These are phyloP conservation scores for Panzeria rudis DNA, from an alignment of 2,888 invertebrate species.

Conservation along the genomic window DNA sequence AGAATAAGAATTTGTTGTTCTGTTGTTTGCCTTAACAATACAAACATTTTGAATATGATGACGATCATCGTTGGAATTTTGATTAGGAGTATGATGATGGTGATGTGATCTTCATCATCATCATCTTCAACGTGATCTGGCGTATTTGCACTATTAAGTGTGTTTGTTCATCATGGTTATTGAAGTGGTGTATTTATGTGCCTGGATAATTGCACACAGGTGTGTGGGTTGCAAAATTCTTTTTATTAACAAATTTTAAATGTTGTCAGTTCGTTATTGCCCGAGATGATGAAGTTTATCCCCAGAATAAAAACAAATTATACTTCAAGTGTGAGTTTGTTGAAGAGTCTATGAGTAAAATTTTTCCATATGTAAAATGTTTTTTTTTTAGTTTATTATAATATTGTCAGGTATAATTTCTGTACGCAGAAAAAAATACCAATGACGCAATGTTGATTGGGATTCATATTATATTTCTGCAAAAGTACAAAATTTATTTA, in stretches of 20 bases:
- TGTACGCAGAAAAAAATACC: no score
- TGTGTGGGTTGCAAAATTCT: conserved; percentile 69
- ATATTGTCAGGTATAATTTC: no score
- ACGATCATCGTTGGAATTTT: conserved; percentile 44
- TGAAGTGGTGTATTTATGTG: conserved; percentile 49
- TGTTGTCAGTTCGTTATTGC: conserved; percentile 66
- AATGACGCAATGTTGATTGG: no score
- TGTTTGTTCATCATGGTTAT: neutral
- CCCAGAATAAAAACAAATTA: conserved; percentile 20
- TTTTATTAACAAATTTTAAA: conserved; percentile 56
- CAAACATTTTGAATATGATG: conserved; percentile 42
- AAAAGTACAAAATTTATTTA: no score
- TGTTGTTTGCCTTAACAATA: conserved; percentile 11
- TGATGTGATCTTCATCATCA: conserved; percentile 18
- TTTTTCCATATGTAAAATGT: neutral
- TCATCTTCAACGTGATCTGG: conserved; percentile 10
- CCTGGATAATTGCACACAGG: conserved; percentile 65
- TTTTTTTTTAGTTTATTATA: no score
- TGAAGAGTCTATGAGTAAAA: neutral
- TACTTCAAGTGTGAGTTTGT: neutral
- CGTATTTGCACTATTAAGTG: conserved; percentile 32
- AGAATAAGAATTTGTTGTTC: conserved; percentile 12
- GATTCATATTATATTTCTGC: no score
- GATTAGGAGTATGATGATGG: conserved; percentile 34
- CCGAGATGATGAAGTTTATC: conserved; percentile 46